phyloP scores from a whole-genome alignment of 2,888 invertebrate species.

The Drosophila formosana region DNA sequence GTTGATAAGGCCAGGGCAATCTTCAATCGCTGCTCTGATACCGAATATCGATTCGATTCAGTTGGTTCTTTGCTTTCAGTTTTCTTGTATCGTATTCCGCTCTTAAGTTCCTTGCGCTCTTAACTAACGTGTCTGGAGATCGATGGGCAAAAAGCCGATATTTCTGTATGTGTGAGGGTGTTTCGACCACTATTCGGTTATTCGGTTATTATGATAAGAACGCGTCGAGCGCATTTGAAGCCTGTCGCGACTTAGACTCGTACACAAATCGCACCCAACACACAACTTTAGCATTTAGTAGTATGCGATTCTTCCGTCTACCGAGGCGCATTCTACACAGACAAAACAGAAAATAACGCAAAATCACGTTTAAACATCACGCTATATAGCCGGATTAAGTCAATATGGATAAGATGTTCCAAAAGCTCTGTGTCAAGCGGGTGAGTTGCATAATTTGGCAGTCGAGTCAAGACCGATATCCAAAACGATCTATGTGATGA shows the following conservation, averaged over 20 bases:
- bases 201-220: constrained; percentile 58
- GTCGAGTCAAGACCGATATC: neutral
- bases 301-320: constrained; percentile 66
- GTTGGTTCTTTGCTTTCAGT: neutral
- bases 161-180: neutral
- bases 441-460: constrained; percentile 61
- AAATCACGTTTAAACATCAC: neutral
- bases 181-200: constrained; percentile 14
- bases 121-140: constrained; percentile 27
- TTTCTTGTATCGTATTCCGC: constrained; percentile 8
- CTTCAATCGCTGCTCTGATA: constrained; percentile 13
- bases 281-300: constrained; percentile 38
- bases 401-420: constrained; percentile 55
- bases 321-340: constrained; percentile 44
- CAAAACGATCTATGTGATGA: neutral
- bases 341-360: neutral
- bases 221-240: constrained; percentile 54
- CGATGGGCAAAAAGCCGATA: constrained; percentile 32
- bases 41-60: constrained; percentile 1
- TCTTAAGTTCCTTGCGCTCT: constrained; percentile 23
- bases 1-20: constrained; percentile 9
- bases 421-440: constrained; percentile 56
- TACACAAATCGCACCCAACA: constrained; percentile 61
- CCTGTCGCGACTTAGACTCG: constrained; percentile 32
- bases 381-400: constrained; percentile 12